phyloP scores from a whole-genome alignment of 2,797 vertebrate genomes.

The Tokudaia muenninki region DNA sequence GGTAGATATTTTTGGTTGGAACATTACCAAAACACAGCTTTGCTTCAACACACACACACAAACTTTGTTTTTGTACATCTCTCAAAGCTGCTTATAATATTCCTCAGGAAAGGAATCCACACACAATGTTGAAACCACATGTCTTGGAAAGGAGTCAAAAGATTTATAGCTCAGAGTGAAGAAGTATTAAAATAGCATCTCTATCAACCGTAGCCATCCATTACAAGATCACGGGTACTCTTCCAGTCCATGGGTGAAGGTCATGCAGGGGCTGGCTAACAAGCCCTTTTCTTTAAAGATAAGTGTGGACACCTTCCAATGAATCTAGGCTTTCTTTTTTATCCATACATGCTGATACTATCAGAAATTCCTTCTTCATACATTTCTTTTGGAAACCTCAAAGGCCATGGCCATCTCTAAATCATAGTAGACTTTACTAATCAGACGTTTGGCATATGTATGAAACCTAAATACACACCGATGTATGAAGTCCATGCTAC shows the following conservation, averaged over 20 bases:
- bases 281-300: neutral
- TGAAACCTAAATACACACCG: neutral
- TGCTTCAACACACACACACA: neutral
- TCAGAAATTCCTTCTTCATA: constrained; percentile 8
- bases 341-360: neutral
- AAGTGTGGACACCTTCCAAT: neutral
- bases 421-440: neutral
- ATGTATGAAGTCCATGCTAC: neutral
- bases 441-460: neutral
- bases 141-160: constrained; percentile 52
- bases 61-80: constrained; percentile 35
- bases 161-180: constrained; percentile 29
- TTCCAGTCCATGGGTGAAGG: neutral
- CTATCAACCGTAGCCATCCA: neutral
- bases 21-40: constrained; percentile 1
- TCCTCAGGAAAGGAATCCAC: constrained; percentile 37
- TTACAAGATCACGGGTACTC: neutral
- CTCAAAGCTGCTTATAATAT: constrained; percentile 38
- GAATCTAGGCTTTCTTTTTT: neutral
- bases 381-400: constrained; percentile 40
- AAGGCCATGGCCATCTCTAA: neutral
- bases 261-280: neutral
- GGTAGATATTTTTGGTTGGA: constrained; percentile 28
- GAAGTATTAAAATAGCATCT: constrained; percentile 15
- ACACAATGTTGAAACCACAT: neutral